phyloP scores from a whole-genome alignment of 2,888 invertebrate species.

The Eubasilissa splendida region DNA sequence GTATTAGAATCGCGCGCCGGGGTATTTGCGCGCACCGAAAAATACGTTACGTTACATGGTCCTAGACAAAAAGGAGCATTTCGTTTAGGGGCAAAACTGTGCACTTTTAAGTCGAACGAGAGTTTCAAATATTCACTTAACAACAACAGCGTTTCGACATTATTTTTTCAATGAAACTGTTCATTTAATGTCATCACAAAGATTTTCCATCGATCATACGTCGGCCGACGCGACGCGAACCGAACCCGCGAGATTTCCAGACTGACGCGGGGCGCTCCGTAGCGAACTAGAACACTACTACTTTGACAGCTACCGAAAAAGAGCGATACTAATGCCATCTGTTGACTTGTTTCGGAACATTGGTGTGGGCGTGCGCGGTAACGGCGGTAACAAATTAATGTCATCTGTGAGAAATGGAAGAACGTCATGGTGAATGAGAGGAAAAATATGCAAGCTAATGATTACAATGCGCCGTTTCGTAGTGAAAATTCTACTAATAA shows the following conservation, averaged over 20 bases:
- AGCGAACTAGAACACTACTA: neutral
- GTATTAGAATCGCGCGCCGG: conserved; percentile 1
- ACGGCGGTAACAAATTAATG: neutral
- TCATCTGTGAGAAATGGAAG: neutral
- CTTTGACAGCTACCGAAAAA: conserved; percentile 32
- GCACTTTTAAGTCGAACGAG: neutral
- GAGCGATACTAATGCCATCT: conserved; percentile 16
- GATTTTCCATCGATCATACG: conserved; percentile 15
- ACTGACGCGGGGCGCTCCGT: neutral
- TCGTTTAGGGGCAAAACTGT: neutral
- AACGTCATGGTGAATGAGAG: neutral
- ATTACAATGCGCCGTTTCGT: no score
- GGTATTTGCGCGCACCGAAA: conserved; percentile 24
- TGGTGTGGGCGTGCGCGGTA: no score
- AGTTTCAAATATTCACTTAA: neutral
- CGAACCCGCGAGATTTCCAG: conserved; percentile 5
- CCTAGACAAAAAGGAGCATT: conserved; percentile 27
- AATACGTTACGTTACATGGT: conserved; percentile 6
- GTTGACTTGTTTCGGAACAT: neutral
- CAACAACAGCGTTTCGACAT: neutral
- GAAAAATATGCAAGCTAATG: no score
- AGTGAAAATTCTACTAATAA: no score
- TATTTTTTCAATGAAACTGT: neutral
- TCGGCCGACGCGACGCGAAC: neutral
- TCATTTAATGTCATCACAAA: neutral